These are phyloP conservation scores for Paramormyrops kingsleyae DNA, from an alignment of 2,113 vertebrate species.

Conservation along the genomic window DNA sequence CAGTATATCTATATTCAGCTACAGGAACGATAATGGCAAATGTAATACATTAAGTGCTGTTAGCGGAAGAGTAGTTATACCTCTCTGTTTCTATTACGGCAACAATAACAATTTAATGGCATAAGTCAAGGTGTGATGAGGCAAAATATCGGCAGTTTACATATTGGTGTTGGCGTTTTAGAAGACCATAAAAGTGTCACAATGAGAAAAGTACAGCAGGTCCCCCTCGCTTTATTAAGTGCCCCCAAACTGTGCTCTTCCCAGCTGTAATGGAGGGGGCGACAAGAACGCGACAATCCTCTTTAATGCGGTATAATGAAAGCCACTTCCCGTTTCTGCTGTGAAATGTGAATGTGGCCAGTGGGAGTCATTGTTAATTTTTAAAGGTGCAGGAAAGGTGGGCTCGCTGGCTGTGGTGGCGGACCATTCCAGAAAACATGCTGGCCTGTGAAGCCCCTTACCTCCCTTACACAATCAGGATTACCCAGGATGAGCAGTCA, in stretches of 20 bases:
- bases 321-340: conserved; percentile 15
- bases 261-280: conserved; percentile 23
- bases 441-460: conserved; percentile 5
- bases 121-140: conserved; percentile 24
- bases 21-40: not conserved
- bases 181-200: conserved; percentile 39
- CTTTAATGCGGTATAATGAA: conserved; percentile 36
- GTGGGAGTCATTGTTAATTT: conserved; percentile 38
- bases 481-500: conserved; percentile 29
- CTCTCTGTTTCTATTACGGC: conserved; percentile 24
- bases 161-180: conserved; percentile 40
- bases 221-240: conserved; percentile 46
- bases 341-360: conserved; percentile 32
- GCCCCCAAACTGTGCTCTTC: conserved; percentile 18
- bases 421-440: not conserved
- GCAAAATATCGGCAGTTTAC: conserved; percentile 42
- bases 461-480: not conserved
- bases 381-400: conserved; percentile 26
- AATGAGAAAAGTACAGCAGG: conserved; percentile 32
- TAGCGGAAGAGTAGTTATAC: conserved; percentile 7
- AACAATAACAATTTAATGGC: conserved; percentile 24
- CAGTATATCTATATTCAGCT: not conserved
- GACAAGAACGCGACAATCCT: conserved; percentile 30
- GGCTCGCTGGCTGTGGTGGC: not conserved
- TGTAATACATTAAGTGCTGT: not conserved